Evolutionary conservation across 2,888 invertebrate species (phyloP).

Genomic region (Tholera decimalis): DNA sequence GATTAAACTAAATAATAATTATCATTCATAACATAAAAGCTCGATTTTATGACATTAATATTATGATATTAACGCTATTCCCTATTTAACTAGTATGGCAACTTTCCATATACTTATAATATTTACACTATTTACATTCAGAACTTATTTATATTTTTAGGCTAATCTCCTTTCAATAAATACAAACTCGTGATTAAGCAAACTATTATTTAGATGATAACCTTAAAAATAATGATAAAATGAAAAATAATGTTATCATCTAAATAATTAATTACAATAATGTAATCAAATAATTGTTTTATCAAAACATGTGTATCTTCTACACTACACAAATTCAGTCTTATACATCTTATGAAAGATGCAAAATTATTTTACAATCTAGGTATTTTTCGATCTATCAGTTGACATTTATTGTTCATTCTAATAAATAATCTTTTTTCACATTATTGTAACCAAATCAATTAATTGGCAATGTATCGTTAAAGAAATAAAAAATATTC

Average conservation of each 20-base stretch:
- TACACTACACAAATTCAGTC: conserved; percentile 83
- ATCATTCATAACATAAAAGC: conserved; percentile 74
- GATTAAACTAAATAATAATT: conserved; percentile 53
- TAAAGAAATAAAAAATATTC: conserved; percentile 21
- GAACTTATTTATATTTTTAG: conserved; percentile 58
- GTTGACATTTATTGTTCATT: conserved; percentile 73
- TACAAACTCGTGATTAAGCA: conserved; percentile 19
- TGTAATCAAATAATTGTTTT: conserved; percentile 52
- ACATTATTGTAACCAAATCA: conserved; percentile 15
- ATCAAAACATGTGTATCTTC: conserved; percentile 64
- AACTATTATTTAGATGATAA: background rate
- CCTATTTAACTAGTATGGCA: conserved; percentile 79
- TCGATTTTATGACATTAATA: conserved; percentile 74
- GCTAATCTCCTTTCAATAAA: conserved; percentile 51
- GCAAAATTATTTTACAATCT: conserved; percentile 70
- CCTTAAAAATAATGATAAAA: background rate
- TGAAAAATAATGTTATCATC: background rate
- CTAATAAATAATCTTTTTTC: conserved; percentile 42
- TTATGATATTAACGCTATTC: conserved; percentile 64
- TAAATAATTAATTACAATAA: conserved; percentile 51
- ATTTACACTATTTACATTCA: conserved; percentile 71
- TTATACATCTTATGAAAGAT: conserved; percentile 78
- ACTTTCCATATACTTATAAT: conserved; percentile 75
- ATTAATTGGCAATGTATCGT: conserved; percentile 9
- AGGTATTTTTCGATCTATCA: conserved; percentile 63